These are phyloP conservation scores for Manis pentadactyla DNA, from an alignment of 2,797 vertebrate species.

Conservation along the genomic window DNA sequence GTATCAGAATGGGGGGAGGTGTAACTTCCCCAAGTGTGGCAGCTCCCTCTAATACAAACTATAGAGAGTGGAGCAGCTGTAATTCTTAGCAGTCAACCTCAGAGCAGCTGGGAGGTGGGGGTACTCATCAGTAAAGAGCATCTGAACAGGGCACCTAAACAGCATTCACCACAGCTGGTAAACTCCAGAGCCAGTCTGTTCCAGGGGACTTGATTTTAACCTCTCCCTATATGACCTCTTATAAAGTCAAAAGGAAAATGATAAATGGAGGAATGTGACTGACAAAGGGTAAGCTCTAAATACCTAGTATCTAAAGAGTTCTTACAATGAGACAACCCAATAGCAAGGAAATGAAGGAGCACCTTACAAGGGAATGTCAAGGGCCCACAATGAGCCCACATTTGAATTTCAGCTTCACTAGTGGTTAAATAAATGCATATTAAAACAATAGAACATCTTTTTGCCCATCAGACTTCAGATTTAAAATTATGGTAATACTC, in stretches of 20 bases:
- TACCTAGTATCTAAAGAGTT: conserved; percentile 26
- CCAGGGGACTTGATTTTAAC: neutral
- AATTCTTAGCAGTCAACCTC: neutral
- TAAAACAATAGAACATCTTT: neutral
- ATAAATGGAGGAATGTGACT: neutral
- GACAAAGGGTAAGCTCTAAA: neutral
- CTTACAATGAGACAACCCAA: neutral
- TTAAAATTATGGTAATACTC: neutral
- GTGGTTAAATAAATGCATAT: conserved; percentile 41
- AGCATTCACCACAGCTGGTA: neutral
- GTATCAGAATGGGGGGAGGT: neutral
- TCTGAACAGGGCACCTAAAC: neutral
- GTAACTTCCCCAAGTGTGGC: neutral
- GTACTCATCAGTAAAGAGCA: neutral
- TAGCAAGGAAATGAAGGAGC: neutral
- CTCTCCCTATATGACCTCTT: neutral
- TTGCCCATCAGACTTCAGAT: neutral
- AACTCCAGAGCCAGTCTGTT: neutral
- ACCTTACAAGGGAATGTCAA: neutral
- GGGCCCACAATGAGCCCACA: neutral
- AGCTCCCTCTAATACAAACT: neutral
- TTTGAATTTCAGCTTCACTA: neutral
- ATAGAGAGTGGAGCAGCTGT: neutral
- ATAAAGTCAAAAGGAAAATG: conserved; percentile 18
- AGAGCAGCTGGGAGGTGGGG: neutral